Percentiles rank a stretch among this genome's conserved stretches.
These are phyloP conservation scores for Orchesellides sinensis DNA, from an alignment of 2,888 invertebrate genomes.

Conservation along the genomic window DNA sequence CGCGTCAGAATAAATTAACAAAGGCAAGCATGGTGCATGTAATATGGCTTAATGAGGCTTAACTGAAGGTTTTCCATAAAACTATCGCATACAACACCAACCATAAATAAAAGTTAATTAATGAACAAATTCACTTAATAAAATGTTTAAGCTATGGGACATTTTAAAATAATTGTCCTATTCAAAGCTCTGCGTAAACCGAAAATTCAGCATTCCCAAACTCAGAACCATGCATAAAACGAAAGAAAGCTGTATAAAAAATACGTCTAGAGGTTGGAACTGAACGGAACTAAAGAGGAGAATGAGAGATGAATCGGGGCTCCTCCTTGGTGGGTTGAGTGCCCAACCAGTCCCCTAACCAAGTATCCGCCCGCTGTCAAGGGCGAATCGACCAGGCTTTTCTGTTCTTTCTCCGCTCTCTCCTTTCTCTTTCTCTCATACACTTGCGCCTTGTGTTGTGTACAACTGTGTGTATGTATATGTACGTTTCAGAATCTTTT, in stretches of 20 bases:
- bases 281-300: constrained; percentile 15
- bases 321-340: constrained; percentile 68
- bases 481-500: not conserved
- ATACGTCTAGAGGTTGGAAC: constrained; percentile 9
- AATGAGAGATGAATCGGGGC: constrained; percentile 42
- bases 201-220: too few species aligned
- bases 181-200: too few species aligned
- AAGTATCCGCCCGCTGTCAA: constrained; percentile 68
- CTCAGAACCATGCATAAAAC: too few species aligned
- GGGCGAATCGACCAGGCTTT: constrained; percentile 59
- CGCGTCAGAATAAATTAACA: too few species aligned
- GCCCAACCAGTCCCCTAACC: constrained; percentile 57
- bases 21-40: too few species aligned
- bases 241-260: not conserved
- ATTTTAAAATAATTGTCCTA: too few species aligned
- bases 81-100: too few species aligned
- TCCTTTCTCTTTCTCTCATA: constrained; percentile 4
- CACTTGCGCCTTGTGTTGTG: constrained; percentile 61
- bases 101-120: too few species aligned
- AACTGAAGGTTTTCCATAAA: too few species aligned
- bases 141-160: too few species aligned
- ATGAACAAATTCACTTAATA: too few species aligned
- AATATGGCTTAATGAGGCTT: too few species aligned
- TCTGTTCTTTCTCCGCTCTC: constrained; percentile 6
- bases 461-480: not conserved